Conservation (phyloP, 2,797 vertebrate species). For the Schizopygopsis malacanthus region DNA sequence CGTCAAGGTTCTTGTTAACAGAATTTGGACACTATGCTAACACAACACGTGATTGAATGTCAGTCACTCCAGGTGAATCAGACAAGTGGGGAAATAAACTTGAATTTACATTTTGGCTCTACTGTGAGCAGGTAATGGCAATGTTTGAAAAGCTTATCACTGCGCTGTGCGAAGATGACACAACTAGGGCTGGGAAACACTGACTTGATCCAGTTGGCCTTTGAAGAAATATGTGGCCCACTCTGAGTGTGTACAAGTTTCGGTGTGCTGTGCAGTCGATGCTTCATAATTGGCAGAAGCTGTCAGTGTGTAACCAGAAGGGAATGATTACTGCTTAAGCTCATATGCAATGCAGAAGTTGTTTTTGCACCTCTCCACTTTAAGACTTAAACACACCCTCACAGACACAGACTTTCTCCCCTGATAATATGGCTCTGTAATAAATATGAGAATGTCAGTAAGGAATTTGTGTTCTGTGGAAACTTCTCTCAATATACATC, state of each 20-base stretch:
- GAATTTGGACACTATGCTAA: conserved; percentile 10
- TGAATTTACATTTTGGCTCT: background rate
- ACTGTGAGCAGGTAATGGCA: background rate
- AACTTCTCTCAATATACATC: conserved; percentile 66
- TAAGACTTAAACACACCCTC: background rate
- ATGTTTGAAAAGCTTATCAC: conserved; percentile 7
- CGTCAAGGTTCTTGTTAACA: conserved; percentile 2
- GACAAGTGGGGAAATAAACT: background rate
- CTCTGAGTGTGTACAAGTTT: conserved; percentile 51
- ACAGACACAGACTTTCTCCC: background rate
- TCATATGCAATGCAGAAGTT: background rate
- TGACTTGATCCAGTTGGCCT: conserved; percentile 19
- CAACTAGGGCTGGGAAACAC: background rate
- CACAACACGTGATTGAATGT: background rate
- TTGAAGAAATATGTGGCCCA: conserved; percentile 9
- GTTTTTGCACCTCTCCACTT: background rate
- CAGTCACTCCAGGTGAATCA: conserved; percentile 9
- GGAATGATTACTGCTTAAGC: background rate
- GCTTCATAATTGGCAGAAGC: conserved; percentile 32
- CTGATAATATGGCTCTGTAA: background rate
- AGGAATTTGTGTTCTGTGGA: conserved; percentile 76
- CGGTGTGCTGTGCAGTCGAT: conserved; percentile 35
- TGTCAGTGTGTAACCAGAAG: conserved; percentile 2
- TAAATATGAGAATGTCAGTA: conserved; percentile 66
- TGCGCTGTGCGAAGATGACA: background rate